These are phyloP conservation scores for Dicranocentrus wangi DNA, from an alignment of 2,888 invertebrate species.

Conservation along the genomic window DNA sequence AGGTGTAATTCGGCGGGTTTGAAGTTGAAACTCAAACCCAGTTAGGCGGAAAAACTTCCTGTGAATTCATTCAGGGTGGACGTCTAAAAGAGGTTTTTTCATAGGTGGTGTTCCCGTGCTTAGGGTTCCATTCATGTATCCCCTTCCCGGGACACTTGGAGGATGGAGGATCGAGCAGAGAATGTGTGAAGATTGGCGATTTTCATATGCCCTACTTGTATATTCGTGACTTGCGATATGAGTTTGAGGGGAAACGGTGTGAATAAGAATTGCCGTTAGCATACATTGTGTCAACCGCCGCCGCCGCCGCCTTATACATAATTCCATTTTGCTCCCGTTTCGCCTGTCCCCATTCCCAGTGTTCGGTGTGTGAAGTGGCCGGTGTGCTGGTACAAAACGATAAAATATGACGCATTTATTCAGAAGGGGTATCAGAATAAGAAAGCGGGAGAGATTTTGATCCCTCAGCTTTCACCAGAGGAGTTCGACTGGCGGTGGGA, in stretches of 20 bases:
- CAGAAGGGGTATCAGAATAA: conserved; percentile 35
- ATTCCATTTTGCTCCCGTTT: not conserved
- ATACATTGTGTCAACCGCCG: not conserved
- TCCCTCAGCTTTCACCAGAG: conserved; percentile 15
- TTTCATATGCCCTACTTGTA: conserved; percentile 13
- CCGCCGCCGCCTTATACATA: not conserved
- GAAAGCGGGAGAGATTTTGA: conserved; percentile 35
- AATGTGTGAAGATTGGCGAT: conserved; percentile 3
- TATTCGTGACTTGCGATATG: conserved; percentile 19
- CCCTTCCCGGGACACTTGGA: too few species aligned
- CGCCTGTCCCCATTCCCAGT: not conserved
- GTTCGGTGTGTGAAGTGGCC: conserved; percentile 12
- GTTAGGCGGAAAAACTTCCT: conserved; percentile 21
- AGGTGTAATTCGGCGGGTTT: not conserved
- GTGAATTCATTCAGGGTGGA: too few species aligned
- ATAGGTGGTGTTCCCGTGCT: too few species aligned
- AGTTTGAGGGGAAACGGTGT: not conserved
- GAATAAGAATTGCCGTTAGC: conserved; percentile 11
- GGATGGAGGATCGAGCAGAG: too few species aligned
- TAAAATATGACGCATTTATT: conserved; percentile 59
- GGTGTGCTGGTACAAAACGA: conserved; percentile 38
- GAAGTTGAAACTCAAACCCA: conserved; percentile 28
- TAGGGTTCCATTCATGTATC: too few species aligned
- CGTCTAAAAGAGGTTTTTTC: too few species aligned
- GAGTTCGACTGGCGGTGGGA: not conserved